Evolutionary conservation across 2,113 vertebrate species (phyloP), one percentile per base, ranked within the genome.

Genomic region (Tachycineta bicolor): DNA sequence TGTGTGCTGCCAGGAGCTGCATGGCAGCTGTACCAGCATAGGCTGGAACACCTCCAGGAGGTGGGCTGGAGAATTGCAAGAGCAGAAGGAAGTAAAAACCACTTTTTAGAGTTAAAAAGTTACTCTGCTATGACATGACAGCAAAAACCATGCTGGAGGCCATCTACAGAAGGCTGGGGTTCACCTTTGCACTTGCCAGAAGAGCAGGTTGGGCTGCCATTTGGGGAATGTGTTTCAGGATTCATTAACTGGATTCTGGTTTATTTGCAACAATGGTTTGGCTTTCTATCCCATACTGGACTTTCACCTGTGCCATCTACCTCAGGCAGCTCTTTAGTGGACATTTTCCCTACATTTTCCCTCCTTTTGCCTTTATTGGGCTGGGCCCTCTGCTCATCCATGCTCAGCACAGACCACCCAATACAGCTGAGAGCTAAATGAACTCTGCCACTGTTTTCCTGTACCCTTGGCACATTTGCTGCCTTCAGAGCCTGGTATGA

Each of bases 131-230:
- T 37, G 34, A 71, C 22, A 50, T 28, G 52, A 83, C 52, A 93
- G 83, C 89, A 95, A 83, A 94, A 79, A 37, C 10, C 47, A 78
- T 41, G 76, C 86, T 76, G 77, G 83, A 75, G 23, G 53, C 70
- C 77, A 82, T 58, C n/a, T 56, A 69, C 83, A 92, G 56, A 86
- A 78, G 49, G 53, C 52, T 46, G 28, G 49, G 52, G 31, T 33
- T 93, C 69, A 93, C 90, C 92, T 94, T 93, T 90, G 76, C 59
- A 88, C 76, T 56, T 76, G 56, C 21, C n/a, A 88, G 76, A 50
- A 89, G 55, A 89, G 49, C n/a, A 41, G 52, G 52, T 39, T 78
- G 29, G 23, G n/a, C 44, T 88, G 60, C 31, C 56, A 67, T 60
- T 71, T 79, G 49, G 83, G 83, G 60, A 85, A 68, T 8, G 5